These are phyloP conservation scores for Griposia aprilina DNA, from an alignment of 2,888 invertebrate species.

Conservation along the genomic window DNA sequence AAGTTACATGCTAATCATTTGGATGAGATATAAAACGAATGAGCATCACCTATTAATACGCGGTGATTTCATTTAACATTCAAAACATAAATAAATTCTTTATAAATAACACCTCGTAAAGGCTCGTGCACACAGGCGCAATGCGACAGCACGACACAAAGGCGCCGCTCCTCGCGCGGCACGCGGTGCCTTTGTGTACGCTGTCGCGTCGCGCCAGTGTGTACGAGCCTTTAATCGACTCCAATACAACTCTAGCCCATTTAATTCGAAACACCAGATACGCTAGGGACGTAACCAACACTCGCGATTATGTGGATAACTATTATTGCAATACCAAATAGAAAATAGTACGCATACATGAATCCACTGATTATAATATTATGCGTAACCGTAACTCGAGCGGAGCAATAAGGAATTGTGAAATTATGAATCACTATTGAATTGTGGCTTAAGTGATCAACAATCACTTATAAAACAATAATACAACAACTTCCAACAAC, in stretches of 20 bases:
- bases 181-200: too few species aligned
- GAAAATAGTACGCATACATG: constrained; percentile 36
- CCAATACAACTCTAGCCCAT: not conserved
- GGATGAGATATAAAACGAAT: not conserved
- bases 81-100: constrained; percentile 7
- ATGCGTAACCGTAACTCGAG: constrained; percentile 26
- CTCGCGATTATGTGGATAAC: constrained; percentile 41
- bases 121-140: too few species aligned
- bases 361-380: constrained; percentile 17
- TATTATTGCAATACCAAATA: constrained; percentile 32
- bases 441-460: not conserved
- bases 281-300: constrained; percentile 41
- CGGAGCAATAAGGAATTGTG: constrained; percentile 30
- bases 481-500: too few species aligned
- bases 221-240: too few species aligned
- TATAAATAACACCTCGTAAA: not conserved
- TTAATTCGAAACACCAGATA: constrained; percentile 15
- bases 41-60: too few species aligned
- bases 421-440: constrained; percentile 38
- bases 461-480: not conserved
- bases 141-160: too few species aligned
- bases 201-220: too few species aligned
- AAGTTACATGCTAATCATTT: not conserved
- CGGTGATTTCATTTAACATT: not conserved
- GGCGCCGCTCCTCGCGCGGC: too few species aligned